Evolutionary conservation across 2,113 vertebrate species (phyloP), one percentile per base, ranked within the genome.

Genomic region (Cettia cetti): DNA sequence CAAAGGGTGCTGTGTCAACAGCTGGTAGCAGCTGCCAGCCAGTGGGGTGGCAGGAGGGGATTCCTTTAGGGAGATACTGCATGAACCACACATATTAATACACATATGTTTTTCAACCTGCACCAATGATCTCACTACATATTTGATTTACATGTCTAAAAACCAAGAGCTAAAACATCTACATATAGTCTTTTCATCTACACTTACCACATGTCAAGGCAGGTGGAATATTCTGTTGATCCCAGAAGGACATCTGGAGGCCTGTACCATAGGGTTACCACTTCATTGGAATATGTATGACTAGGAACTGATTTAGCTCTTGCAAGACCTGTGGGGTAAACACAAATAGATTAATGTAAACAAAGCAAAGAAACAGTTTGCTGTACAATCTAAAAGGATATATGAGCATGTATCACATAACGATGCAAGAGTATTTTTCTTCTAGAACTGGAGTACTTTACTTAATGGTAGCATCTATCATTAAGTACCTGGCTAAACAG

Each of bases 261-360:
- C 63, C 99, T 98, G 96, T 99, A 99, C 99, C 99, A 99, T 37
- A 99, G 97, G 37, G 99, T 99, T 95, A 99, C 99, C 95, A 99
- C 99, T 98, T 99, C 99, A 68, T 99, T 99, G 94, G 99, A 99
- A 94, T 99, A 99, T 0, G 99, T 99, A 94, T 99, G 99, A 96
- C 99, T 99, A 89, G 99, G 99, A 88, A 99, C 98, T 1, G 99
- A 99, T 96, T 99, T 99, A 82, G 99, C 99, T 97, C 99, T 98
- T 83, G 99, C 99, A 94, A 99, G 98, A 94, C 99, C 99, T 99
- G 96, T 50, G 53, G 68, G 56, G 80, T 17, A 97, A 69, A 89
- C 82, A 91, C 53, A 80, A 90, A 90, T 82, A 72, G 37, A 97
- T 59, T 31, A 85, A 65, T 71, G 35, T 26, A 82, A 89, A 87